phyloP scores from a whole-genome alignment of 1,140 invertebrate species.

The Micrasema longulum region DNA sequence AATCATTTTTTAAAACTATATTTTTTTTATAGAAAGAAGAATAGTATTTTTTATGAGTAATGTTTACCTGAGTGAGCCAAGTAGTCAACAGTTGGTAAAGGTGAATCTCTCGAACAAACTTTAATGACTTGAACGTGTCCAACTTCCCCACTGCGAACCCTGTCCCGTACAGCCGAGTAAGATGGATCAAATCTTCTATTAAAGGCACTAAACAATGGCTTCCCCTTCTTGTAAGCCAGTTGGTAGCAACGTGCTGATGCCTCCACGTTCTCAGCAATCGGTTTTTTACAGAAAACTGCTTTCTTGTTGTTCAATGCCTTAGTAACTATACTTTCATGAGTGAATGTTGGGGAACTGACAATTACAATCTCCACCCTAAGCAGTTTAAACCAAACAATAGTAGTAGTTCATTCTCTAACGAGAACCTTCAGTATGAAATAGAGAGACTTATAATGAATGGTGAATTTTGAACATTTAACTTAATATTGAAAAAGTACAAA shows the following conservation, averaged over 20 bases:
- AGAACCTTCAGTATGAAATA: no score
- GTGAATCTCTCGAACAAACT: slow-evolving; percentile 73
- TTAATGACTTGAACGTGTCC: slow-evolving; percentile 75
- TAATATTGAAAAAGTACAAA: no score
- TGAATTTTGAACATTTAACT: no score
- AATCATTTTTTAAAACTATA: no score
- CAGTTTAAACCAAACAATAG: slow-evolving; percentile 28
- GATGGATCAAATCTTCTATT: slow-evolving; percentile 79
- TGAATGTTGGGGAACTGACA: slow-evolving; percentile 72
- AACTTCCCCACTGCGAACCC: slow-evolving; percentile 70
- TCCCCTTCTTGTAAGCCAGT: slow-evolving; percentile 68
- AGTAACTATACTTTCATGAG: slow-evolving; percentile 72
- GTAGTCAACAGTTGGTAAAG: slow-evolving; percentile 73
- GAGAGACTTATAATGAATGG: no score
- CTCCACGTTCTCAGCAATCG: slow-evolving; percentile 71
- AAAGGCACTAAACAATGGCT: slow-evolving; percentile 74
- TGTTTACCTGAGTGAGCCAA: slow-evolving; percentile 73
- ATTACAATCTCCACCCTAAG: slow-evolving; percentile 70
- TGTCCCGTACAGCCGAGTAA: slow-evolving; percentile 66
- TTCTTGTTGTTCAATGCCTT: slow-evolving; percentile 72
- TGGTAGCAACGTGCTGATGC: slow-evolving; percentile 72
- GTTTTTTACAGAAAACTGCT: slow-evolving; percentile 80
- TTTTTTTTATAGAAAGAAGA: no score
- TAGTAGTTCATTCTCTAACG: no score
- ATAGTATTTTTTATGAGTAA: no score